Evolutionary conservation across 2,888 invertebrate species (phyloP).

Genomic region (Spilosoma lubricipeda): DNA sequence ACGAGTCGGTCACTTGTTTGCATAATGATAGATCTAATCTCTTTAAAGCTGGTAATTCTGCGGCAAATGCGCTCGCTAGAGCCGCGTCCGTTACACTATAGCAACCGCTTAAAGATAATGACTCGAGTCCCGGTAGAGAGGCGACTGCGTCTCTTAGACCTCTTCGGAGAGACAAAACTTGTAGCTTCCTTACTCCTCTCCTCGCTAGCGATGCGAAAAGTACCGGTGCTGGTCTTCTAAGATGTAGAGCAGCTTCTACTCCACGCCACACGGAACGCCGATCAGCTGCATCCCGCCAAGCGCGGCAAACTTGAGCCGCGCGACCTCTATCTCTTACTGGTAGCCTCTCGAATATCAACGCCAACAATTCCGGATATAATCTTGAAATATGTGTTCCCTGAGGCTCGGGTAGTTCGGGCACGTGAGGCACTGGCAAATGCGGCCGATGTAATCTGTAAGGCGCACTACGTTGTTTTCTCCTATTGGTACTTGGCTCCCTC

Average conservation of each 20-base stretch:
- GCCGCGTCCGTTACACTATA: conserved; percentile 96
- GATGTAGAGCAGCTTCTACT: conserved; percentile 95
- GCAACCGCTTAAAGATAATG: conserved; percentile 96
- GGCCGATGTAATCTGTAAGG: conserved; percentile 90
- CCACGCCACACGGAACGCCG: conserved; percentile 97
- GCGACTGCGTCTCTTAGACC: conserved; percentile 94
- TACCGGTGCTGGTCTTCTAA: conserved; percentile 93
- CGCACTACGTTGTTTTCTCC: conserved; percentile 86
- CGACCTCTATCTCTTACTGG: conserved; percentile 95
- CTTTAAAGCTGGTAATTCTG: conserved; percentile 91
- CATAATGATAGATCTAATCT: conserved; percentile 95
- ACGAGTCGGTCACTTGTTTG: conserved; percentile 97
- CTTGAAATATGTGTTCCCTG: conserved; percentile 92
- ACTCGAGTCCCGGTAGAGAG: conserved; percentile 94
- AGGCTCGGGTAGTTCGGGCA: conserved; percentile 80
- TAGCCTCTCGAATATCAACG: conserved; percentile 96
- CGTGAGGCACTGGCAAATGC: conserved; percentile 83
- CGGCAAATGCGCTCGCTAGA: conserved; percentile 92
- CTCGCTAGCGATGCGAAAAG: conserved; percentile 94
- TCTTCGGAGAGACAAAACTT: conserved; percentile 94
- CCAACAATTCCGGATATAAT: conserved; percentile 96
- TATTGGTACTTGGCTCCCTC: conserved; percentile 76
- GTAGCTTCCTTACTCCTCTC: conserved; percentile 95
- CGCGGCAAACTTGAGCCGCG: conserved; percentile 95
- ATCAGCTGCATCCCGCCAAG: conserved; percentile 97